Evolutionary conservation across 2,797 vertebrate genomes (phyloP).

Genomic region (Sorex maritimensis): DNA sequence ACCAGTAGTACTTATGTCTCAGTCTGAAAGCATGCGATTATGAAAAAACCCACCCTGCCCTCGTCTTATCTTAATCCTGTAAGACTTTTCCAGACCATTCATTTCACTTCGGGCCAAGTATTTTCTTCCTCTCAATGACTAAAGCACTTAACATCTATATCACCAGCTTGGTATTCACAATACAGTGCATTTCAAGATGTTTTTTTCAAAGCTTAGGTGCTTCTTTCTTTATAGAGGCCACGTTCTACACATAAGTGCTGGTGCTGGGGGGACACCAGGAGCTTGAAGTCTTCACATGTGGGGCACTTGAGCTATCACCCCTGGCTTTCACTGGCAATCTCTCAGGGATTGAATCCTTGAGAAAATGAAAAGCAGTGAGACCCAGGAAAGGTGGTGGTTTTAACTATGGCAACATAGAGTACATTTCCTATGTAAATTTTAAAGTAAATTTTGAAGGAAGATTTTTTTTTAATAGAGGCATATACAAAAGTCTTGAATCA

Average conservation of each 20-base stretch:
- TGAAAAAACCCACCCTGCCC: not conserved
- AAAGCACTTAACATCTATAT: not conserved
- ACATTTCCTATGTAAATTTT: constrained; percentile 33
- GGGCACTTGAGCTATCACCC: too few relatives aligned
- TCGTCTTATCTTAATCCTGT: not conserved
- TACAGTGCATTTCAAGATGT: not conserved
- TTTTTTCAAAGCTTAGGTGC: not conserved
- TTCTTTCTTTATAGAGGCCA: not conserved
- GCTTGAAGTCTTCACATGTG: too few relatives aligned
- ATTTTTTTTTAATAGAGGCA: not conserved
- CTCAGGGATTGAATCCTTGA: not conserved
- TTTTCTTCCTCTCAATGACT: not conserved
- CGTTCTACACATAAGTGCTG: too few relatives aligned
- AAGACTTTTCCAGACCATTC: not conserved
- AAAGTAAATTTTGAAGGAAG: not conserved
- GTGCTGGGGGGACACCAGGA: too few relatives aligned
- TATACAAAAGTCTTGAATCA: constrained; percentile 36
- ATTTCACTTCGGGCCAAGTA: not conserved
- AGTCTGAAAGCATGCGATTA: not conserved
- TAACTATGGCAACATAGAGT: not conserved
- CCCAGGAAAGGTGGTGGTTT: not conserved
- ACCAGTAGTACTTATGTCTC: not conserved
- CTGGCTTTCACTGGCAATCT: not conserved
- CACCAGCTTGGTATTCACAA: not conserved
- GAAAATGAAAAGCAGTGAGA: constrained; percentile 29